Evolutionary conservation across 2,113 vertebrate species (phyloP), one percentile per base, ranked within the genome.

Genomic region (Murina feae): DNA sequence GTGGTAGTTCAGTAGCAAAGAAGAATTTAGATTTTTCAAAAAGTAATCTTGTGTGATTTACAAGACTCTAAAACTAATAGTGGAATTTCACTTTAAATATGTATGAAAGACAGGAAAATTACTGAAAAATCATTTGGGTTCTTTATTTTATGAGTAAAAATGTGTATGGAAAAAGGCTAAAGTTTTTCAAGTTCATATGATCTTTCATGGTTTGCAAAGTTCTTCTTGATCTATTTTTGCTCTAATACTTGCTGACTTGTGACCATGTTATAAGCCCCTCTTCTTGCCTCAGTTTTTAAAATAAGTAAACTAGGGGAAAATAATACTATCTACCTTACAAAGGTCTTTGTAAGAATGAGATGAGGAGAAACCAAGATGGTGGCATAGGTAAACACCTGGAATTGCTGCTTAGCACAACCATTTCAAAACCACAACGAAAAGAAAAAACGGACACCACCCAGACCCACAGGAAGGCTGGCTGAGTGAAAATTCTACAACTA

Each of bases 101-200:
- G 18, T 39, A 82, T 28, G 51, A 81, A 81, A 71, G 47, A 53
- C 6, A 4, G 21, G 20, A 89, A 60, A 37, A 23, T 53, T 44
- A 86, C 35, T 35, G 39, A 12, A 86, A 93, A 80, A 74, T 76
- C 30, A 79, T 42, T 49, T 74, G 55, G 65, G 47, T 14, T 25
- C 65, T 87, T 63, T 90, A 60, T 75, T 91, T 94, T 69, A 71
- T 53, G 17, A 69, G 35, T 32, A 78, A 89, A 85, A 89, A 39
- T 65, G 2, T 71, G 2, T 16, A n/a, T 63, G 37, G 30, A 51
- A 51, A 81, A 55, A 78, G 63, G 44, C 1, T 5, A 17, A 42
- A 17, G 47, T 66, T 76, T 4, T 30, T 39, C 37, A 89, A 81
- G 39, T 82, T 42, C 37, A 30, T 42, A 53, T 32, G 37, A 65